Evolutionary conservation across 2,113 vertebrate genomes (phyloP), one percentile per base, ranked within the genome.

Genomic region (Chiloscyllium plagiosum): DNA sequence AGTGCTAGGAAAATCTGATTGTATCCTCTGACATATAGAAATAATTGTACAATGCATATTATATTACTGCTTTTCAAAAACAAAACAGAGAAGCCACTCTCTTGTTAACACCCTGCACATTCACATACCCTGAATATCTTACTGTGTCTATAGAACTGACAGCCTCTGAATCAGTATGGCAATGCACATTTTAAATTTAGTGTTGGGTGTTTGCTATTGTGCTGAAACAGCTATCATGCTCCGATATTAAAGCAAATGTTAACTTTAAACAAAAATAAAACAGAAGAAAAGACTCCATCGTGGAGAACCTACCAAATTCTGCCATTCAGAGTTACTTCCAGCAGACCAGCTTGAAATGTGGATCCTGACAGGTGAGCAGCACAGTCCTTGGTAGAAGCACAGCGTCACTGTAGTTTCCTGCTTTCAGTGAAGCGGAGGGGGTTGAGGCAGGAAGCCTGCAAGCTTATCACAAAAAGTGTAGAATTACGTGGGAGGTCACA

Each of bases 311-410:
- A 93, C 89, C 89, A 17, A 19, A 37, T 66, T 66, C 89, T 93
- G 89, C 89, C 89, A 68, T 93, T 93, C 89, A 37, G 89, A 93
- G 89, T 93, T 93, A 93, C 89, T 93, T 66, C 89, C 89, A 68
- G 61, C 33, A 93, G 33, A 93, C 61, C 61, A 93, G 89, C 37
- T 93, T 93, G 61, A 66, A 93, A 93, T 93, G 89, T 93, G 89
- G 89, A 66, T 20, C 61, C 89, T 66, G 61, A 93, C 89, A 93
- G 89, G 89, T 93, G 89, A 93, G 89, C 89, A 66, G 56, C 61
- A 93, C 61, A 93, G 17, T 65, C 61, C 29, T 68, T 5, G 66
- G 65, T n/a, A 22, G 61, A 93, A n/a, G 33, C 89, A 93, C 89
- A 93, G 65, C 89, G 89, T 93, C 89, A 93, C 61, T 66, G 56